Evolutionary conservation across 2,888 invertebrate genomes (phyloP).

Genomic region (Phoronis australis): DNA sequence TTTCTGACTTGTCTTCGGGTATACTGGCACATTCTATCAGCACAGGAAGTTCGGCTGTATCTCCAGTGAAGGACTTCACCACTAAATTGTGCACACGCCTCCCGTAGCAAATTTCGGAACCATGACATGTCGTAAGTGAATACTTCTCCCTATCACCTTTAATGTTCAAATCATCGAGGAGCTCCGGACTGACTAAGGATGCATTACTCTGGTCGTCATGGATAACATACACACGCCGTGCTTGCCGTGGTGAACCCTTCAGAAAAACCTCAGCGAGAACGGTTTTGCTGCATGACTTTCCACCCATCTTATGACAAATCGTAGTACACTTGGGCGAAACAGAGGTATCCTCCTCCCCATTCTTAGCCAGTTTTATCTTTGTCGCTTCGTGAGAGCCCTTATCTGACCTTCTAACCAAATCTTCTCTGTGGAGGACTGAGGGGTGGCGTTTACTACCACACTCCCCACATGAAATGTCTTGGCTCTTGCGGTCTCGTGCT

Average conservation of each 20-base stretch:
- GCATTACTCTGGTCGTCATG: slow-evolving; percentile 11
- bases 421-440: no score
- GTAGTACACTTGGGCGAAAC: no score
- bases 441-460: no score
- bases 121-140: slow-evolving; percentile 13
- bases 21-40: slow-evolving; percentile 14
- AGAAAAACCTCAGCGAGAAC: slow-evolving; percentile 7
- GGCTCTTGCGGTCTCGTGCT: no score
- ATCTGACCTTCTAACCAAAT: no score
- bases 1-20: slow-evolving; percentile 12
- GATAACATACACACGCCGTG: slow-evolving; percentile 7
- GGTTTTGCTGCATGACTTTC: slow-evolving; percentile 13
- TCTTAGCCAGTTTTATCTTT: no score
- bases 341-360: no score
- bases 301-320: no score
- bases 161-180: neutral
- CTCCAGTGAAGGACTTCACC: slow-evolving; percentile 10
- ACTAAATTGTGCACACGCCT: slow-evolving; percentile 8
- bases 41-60: slow-evolving; percentile 2
- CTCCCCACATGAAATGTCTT: no score
- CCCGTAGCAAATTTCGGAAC: slow-evolving; percentile 5
- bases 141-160: slow-evolving; percentile 1
- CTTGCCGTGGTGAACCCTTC: neutral
- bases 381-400: no score
- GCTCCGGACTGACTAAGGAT: neutral